These are phyloP conservation scores for Dorcus parallelipipedus DNA, from an alignment of 2,888 invertebrate genomes.

Conservation along the genomic window DNA sequence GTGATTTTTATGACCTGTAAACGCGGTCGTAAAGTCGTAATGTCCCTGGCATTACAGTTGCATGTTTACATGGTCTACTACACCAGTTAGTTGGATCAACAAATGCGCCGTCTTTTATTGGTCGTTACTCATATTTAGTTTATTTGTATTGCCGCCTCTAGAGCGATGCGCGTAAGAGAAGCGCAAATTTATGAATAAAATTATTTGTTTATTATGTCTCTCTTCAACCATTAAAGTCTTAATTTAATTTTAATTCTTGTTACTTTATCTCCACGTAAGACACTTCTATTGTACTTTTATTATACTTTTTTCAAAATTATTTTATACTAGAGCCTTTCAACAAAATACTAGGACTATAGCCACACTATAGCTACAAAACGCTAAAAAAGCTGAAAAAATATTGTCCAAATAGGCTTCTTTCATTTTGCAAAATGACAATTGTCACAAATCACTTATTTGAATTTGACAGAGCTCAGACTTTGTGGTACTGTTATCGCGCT, in stretches of 20 bases:
- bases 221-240: background rate
- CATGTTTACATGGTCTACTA: constrained; percentile 46
- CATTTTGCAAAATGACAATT: too few relatives aligned
- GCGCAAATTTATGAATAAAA: constrained; percentile 7
- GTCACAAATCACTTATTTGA: too few relatives aligned
- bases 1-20: constrained; percentile 53
- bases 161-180: constrained; percentile 1
- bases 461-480: too few relatives aligned
- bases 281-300: too few relatives aligned
- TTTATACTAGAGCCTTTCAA: too few relatives aligned
- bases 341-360: too few relatives aligned
- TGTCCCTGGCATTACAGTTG: constrained; percentile 49
- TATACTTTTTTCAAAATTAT: too few relatives aligned
- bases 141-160: constrained; percentile 28
- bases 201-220: background rate
- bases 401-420: too few relatives aligned
- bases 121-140: constrained; percentile 40
- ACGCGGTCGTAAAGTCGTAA: constrained; percentile 51
- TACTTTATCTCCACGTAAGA: too few relatives aligned
- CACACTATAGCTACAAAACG: too few relatives aligned
- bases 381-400: too few relatives aligned
- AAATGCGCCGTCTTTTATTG: constrained; percentile 43
- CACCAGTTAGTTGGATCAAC: constrained; percentile 44
- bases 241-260: background rate
- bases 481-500: too few relatives aligned